Evolutionary conservation across 2,797 vertebrate species (phyloP).

Genomic region (Parauchenoglanis punctatus): DNA sequence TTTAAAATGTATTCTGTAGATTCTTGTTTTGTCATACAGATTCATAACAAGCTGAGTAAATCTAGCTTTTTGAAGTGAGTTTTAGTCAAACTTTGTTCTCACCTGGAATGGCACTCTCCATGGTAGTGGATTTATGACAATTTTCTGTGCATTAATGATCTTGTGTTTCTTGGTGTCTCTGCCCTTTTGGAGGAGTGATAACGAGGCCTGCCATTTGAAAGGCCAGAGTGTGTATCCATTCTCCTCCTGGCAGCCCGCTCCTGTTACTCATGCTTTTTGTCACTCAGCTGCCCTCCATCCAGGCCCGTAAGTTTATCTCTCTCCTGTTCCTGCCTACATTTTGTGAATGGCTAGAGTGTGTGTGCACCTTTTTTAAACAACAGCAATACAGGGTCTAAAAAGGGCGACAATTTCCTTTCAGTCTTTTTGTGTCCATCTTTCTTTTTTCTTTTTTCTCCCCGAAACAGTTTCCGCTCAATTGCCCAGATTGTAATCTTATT

Average conservation of each 20-base stretch:
- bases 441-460: conserved; percentile 22
- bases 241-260: conserved; percentile 32
- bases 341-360: neutral
- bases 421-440: conserved; percentile 27
- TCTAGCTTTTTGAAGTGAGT: neutral
- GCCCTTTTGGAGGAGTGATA: conserved; percentile 62
- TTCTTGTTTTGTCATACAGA: neutral
- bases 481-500: conserved; percentile 76
- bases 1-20: neutral
- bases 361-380: conserved; percentile 25
- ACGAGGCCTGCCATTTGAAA: conserved; percentile 71
- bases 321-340: neutral
- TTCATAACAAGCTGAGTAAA: neutral
- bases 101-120: conserved; percentile 13
- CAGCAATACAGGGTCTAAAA: conserved; percentile 17
- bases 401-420: conserved; percentile 27
- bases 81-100: conserved; percentile 1
- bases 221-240: conserved; percentile 65
- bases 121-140: conserved; percentile 48
- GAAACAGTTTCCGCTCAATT: conserved; percentile 71
- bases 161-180: conserved; percentile 62
- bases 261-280: conserved; percentile 3
- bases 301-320: conserved; percentile 5
- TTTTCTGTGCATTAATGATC: conserved; percentile 59
- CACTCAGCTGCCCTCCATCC: conserved; percentile 4